Conservation (phyloP, 2,797 vertebrate genomes). For the Jordanella pulchra region DNA sequence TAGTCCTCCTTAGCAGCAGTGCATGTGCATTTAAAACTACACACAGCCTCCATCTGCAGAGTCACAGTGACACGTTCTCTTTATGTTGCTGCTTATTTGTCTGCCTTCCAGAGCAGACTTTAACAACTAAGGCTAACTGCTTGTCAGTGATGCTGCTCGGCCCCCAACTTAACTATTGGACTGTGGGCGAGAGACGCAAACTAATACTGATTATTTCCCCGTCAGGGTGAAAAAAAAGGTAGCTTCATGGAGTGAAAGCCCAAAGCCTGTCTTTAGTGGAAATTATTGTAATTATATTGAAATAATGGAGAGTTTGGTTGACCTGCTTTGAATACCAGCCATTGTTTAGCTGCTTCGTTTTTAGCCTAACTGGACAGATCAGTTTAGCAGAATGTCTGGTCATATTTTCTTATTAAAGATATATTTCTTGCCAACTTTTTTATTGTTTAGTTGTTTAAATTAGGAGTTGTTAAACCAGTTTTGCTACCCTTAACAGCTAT, state of each 20-base stretch:
- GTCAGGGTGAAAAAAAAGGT: slow-evolving; percentile 36
- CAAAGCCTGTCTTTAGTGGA: slow-evolving; percentile 43
- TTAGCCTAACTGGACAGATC: slow-evolving; percentile 34
- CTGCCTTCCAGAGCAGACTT: slow-evolving; percentile 48
- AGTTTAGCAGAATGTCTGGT: slow-evolving; percentile 22
- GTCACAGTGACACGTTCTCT: slow-evolving; percentile 47
- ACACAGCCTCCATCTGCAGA: slow-evolving; percentile 25
- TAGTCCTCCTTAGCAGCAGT: slow-evolving; percentile 30
- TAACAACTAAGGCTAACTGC: slow-evolving; percentile 59
- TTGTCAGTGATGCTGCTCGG: slow-evolving; percentile 43
- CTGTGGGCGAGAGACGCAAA: slow-evolving; percentile 29
- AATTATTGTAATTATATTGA: slow-evolving; percentile 61
- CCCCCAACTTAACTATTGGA: slow-evolving; percentile 40
- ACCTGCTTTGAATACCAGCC: slow-evolving; percentile 45
- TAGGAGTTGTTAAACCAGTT: background rate
- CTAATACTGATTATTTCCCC: slow-evolving; percentile 55
- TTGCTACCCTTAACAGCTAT: background rate
- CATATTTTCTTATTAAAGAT: background rate
- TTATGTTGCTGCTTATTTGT: slow-evolving; percentile 62
- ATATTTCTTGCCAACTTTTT: background rate
- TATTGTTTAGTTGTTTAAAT: background rate
- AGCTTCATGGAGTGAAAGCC: slow-evolving; percentile 31
- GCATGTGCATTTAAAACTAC: slow-evolving; percentile 21
- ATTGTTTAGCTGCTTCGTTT: slow-evolving; percentile 40
- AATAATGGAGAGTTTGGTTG: slow-evolving; percentile 43